Evolutionary conservation across 2,888 invertebrate species (phyloP).

Genomic region (Pocota personata): DNA sequence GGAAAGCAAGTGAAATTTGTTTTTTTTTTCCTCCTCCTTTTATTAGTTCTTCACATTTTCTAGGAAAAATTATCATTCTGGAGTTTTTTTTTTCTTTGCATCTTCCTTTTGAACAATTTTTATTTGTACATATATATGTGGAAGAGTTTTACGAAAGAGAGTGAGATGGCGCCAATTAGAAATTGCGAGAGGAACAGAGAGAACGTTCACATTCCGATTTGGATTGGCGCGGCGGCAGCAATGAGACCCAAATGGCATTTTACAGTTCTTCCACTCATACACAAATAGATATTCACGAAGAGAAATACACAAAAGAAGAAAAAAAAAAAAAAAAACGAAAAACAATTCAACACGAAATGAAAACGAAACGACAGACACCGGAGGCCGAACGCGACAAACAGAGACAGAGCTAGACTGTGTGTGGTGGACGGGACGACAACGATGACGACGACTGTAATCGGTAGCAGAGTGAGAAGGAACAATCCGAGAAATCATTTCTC

Average conservation of each 20-base stretch:
- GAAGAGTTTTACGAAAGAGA: slow-evolving; percentile 64
- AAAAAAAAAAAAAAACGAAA: slow-evolving; percentile 24
- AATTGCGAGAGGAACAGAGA: slow-evolving; percentile 42
- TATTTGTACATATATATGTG: slow-evolving; percentile 71
- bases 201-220: slow-evolving; percentile 63
- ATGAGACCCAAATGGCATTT: slow-evolving; percentile 73
- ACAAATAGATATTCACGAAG: slow-evolving; percentile 70
- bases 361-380: slow-evolving; percentile 65
- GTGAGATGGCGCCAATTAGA: slow-evolving; percentile 34
- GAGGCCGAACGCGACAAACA: slow-evolving; percentile 55
- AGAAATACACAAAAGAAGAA: slow-evolving; percentile 58
- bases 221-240: slow-evolving; percentile 72
- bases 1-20: slow-evolving; percentile 22
- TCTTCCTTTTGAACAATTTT: slow-evolving; percentile 66
- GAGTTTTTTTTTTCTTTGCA: slow-evolving; percentile 16
- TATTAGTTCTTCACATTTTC: slow-evolving; percentile 66
- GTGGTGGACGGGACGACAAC: slow-evolving; percentile 39
- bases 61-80: slow-evolving; percentile 70
- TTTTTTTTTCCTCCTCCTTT: slow-evolving; percentile 49
- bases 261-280: slow-evolving; percentile 74
- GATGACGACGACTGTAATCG: slow-evolving; percentile 19
- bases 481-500: slow-evolving; percentile 73
- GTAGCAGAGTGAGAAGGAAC: slow-evolving; percentile 72
- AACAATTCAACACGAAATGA: slow-evolving; percentile 67
- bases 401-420: slow-evolving; percentile 51